Evolutionary conservation across 2,888 invertebrate genomes (phyloP).

Genomic region (Sericinus montela): DNA sequence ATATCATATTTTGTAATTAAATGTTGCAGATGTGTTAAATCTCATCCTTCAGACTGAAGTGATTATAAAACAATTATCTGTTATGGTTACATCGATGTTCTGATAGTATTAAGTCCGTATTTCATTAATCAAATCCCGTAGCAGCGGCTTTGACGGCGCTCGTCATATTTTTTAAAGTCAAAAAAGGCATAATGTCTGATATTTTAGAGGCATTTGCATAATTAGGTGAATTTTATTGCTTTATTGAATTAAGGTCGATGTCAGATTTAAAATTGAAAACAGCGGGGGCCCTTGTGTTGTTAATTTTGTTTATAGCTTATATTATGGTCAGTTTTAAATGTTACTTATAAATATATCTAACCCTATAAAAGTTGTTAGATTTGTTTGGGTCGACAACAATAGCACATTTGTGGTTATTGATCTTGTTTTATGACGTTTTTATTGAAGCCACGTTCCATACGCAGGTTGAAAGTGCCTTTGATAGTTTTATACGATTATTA

Average conservation of each 20-base stretch:
- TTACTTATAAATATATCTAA: conserved; percentile 64
- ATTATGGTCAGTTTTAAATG: conserved; percentile 72
- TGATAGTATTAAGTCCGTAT: conserved; percentile 38
- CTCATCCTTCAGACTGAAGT: neutral
- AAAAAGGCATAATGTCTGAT: conserved; percentile 66
- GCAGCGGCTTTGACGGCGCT: conserved; percentile 56
- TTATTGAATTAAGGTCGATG: conserved; percentile 79
- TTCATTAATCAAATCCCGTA: conserved; percentile 61
- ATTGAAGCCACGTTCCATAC: conserved; percentile 25
- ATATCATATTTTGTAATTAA: neutral
- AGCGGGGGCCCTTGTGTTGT: conserved; percentile 75
- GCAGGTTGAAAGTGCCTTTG: conserved; percentile 31
- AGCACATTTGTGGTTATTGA: conserved; percentile 65
- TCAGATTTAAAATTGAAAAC: conserved; percentile 77
- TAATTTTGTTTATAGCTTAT: conserved; percentile 79
- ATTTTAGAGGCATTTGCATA: conserved; percentile 76
- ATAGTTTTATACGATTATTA: conserved; percentile 28
- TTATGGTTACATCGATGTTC: conserved; percentile 56
- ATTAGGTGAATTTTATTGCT: conserved; percentile 80
- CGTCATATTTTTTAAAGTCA: conserved; percentile 63
- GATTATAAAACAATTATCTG: conserved; percentile 41
- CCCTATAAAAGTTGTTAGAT: conserved; percentile 70
- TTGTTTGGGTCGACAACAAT: conserved; percentile 65
- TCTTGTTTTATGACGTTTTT: conserved; percentile 59
- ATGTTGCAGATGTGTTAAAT: neutral